Evolutionary conservation across 2,888 invertebrate species (phyloP).

Genomic region (Mythimna albipuncta): DNA sequence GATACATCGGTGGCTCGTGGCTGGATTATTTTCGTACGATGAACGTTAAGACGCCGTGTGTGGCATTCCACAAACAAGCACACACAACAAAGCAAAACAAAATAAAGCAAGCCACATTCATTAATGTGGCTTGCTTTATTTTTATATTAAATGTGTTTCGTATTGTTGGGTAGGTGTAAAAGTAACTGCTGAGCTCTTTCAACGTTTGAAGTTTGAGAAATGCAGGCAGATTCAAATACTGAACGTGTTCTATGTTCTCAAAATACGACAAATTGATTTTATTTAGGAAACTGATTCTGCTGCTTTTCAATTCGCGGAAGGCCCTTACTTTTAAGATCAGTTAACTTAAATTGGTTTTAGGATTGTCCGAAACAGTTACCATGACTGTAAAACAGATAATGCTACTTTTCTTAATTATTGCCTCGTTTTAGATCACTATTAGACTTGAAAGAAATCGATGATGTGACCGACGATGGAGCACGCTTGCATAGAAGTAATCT

Average conservation of each 20-base stretch:
- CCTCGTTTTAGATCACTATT: too few species aligned
- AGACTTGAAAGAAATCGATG: too few species aligned
- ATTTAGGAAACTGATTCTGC: background rate
- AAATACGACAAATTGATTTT: background rate
- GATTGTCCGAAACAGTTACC: too few species aligned
- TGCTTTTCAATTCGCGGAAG: background rate
- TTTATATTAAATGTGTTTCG: constrained; percentile 44
- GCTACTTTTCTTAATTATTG: too few species aligned
- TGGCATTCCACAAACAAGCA: too few species aligned
- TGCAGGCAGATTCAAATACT: background rate
- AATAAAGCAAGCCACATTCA: constrained; percentile 47
- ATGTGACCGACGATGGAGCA: too few species aligned
- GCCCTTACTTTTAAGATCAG: too few species aligned
- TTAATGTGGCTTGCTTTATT: constrained; percentile 47
- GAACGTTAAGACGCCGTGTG: constrained; percentile 38
- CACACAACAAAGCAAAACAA: too few species aligned
- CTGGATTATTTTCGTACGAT: constrained; percentile 60
- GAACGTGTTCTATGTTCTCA: background rate
- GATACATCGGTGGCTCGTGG: constrained; percentile 41
- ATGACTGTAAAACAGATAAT: too few species aligned
- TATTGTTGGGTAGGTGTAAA: constrained; percentile 13
- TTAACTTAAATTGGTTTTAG: too few species aligned
- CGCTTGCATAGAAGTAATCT: too few species aligned
- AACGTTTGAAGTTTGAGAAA: constrained; percentile 2
- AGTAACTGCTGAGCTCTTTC: background rate